Evolutionary conservation across 2,888 invertebrate species (phyloP), one percentile per base, ranked within the genome.

Genomic region (Hermaeophaga mercurialis): DNA sequence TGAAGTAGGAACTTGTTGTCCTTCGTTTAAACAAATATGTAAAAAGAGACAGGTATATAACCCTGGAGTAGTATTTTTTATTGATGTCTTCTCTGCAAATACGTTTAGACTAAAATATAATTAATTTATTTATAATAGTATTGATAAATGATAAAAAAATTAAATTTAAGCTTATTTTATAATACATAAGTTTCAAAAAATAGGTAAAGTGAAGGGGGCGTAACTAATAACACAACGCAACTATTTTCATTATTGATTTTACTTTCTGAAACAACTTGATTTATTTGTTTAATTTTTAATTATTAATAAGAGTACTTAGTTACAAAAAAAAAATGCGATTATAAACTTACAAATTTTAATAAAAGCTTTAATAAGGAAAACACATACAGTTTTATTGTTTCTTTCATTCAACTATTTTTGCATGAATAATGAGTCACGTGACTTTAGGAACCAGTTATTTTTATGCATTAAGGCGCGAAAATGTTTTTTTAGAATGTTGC

Each of bases 391-490:
- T 38, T 7, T 38, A n/a, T 18, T 18, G 7, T 38, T 38, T 12
- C 17, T 38, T 18, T 38, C 17, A 17, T 12, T 14, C 8, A n/a
- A n/a, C n/a, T n/a, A 41, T 41, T 41, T 67, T 65, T 60, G 59
- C 72, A 58, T 73, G 70, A 72, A 69, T 26, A 8, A n/a, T 69
- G n/a, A 70, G 74, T 81, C 81, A 82, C 80, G 80, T 81, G 81
- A 81, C 77, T 69, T 68, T 66, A 67, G 64, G 70, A 68, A 67
- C 70, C 74, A 79, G 79, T 80, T 54, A 78, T 79, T 80, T 79
- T 79, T 79, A 78, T 75, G 77, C 77, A 80, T 79, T 80, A 81
- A 81, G 82, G 82, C 82, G 81, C 81, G 81, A 41, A 50, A 50
- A 31, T 41, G 3, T 41, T 50, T 50, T 19, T 19, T 12, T n/a